Evolutionary conservation across 2,888 invertebrate genomes (phyloP), one percentile per base, ranked within the genome.

Genomic region (Ctenicera cuprea): DNA sequence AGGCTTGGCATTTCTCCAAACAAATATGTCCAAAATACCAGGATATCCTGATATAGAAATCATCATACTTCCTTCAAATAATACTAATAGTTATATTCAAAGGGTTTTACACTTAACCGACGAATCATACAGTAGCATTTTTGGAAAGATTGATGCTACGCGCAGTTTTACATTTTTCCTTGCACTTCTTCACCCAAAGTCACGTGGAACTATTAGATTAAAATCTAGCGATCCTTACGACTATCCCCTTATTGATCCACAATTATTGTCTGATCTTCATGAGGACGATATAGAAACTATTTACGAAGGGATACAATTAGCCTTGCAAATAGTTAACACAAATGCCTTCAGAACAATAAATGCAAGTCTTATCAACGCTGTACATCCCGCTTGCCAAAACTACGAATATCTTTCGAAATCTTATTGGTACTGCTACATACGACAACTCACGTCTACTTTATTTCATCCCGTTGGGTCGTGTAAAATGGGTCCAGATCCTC

Each of bases 341-440:
- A 88, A 89, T 3, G 89, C 92, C 0, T 91, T 94, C 84, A 89
- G 90, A 81, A 87, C 86, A 16, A 88, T 90, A 20, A 91, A 91
- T 0, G 87, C 92, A 0, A 87, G 84, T 16, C 80, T 92, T 3
- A 85, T 90, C 62, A 90, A 89, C 37, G 87, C 88, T 1, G 85
- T 87, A 3, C 87, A 88, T 71, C 89, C 90, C 0, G 89, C 89
- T 0, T 93, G 93, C 82, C 86, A 87, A 26, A 76, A 83, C 0
- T 78, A 86, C 16, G 74, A 76, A 2, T 91, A 90, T 71, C 90
- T 89, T 76, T 88, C 90, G 0, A 93, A 93, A 72, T 90, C 89
- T 33, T 94, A 94, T 81, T 93, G 94, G 93, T 90, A 91, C 77
- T 94, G 94, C 83, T 91, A 92, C 89, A 11, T 85, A 91, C 68